Evolutionary conservation across 2,113 vertebrate species (phyloP).

Genomic region (Felis chaus): DNA sequence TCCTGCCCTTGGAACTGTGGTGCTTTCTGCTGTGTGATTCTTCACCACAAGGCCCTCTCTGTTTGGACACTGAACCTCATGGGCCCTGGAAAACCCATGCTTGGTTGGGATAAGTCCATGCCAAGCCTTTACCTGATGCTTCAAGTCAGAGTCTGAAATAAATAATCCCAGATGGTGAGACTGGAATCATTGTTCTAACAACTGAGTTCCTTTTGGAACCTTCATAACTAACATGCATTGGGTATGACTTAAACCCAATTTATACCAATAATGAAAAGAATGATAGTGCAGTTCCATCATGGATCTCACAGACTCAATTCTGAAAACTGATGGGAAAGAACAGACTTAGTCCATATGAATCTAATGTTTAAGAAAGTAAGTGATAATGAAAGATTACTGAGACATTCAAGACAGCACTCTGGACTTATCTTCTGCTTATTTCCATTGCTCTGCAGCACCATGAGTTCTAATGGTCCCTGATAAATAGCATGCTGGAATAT

Average conservation of each 20-base stretch:
- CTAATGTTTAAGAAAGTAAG: neutral
- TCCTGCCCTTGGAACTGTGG: neutral
- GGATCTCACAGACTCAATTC: neutral
- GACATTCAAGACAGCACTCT: neutral
- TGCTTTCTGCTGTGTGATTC: neutral
- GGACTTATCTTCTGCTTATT: neutral
- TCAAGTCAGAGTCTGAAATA: neutral
- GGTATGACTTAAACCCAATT: neutral
- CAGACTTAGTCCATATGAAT: neutral
- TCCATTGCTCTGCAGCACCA: neutral
- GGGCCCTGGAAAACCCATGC: neutral
- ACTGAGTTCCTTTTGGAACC: neutral
- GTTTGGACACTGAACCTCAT: neutral
- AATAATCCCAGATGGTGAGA: neutral
- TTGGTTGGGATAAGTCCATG: neutral
- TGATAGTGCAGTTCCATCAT: neutral
- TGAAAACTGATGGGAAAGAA: neutral
- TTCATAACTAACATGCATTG: neutral
- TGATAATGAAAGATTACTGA: neutral
- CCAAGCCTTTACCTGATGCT: neutral
- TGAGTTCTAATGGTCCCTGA: constrained; percentile 47
- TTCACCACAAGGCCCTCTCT: neutral
- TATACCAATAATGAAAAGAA: neutral
- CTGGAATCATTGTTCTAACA: neutral
- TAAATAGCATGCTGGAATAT: neutral